Conservation (phyloP, 2,888 invertebrate genomes). For the Xestia ashworthii region DNA sequence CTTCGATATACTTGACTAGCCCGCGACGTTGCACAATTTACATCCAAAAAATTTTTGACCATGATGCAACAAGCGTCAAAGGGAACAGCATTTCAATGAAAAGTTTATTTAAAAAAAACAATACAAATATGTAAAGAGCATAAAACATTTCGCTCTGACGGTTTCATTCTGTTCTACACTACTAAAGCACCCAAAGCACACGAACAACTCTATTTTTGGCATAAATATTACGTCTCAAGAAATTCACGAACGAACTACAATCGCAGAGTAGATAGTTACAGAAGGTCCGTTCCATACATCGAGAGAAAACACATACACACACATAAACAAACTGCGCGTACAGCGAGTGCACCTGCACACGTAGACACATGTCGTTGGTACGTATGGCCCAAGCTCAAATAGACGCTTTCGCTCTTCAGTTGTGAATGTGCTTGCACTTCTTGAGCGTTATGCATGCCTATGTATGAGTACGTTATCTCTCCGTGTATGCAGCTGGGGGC, state of each 20-base stretch:
- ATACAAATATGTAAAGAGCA: background rate
- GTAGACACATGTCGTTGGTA: background rate
- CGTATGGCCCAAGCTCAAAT: background rate
- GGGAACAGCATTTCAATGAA: background rate
- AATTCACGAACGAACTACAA: slow-evolving; percentile 12
- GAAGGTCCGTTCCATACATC: background rate
- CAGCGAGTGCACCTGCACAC: background rate
- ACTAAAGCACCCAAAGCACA: slow-evolving; percentile 19
- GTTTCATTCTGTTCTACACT: slow-evolving; percentile 14
- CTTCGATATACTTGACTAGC: background rate
- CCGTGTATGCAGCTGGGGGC: no score
- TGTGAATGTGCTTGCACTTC: background rate
- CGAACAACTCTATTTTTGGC: slow-evolving; percentile 39
- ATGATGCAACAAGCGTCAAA: background rate
- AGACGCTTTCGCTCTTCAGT: background rate
- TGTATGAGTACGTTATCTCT: background rate
- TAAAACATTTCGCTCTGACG: slow-evolving; percentile 7
- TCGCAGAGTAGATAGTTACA: background rate
- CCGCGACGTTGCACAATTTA: background rate
- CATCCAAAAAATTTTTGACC: background rate
- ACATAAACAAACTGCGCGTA: background rate
- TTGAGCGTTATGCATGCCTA: background rate
- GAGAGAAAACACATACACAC: background rate
- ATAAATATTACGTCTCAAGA: slow-evolving; percentile 35
- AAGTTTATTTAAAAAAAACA: background rate